Evolutionary conservation across 1,140 invertebrate genomes (phyloP), one percentile per base, ranked within the genome.

Genomic region (Latrodectus geometricus): DNA sequence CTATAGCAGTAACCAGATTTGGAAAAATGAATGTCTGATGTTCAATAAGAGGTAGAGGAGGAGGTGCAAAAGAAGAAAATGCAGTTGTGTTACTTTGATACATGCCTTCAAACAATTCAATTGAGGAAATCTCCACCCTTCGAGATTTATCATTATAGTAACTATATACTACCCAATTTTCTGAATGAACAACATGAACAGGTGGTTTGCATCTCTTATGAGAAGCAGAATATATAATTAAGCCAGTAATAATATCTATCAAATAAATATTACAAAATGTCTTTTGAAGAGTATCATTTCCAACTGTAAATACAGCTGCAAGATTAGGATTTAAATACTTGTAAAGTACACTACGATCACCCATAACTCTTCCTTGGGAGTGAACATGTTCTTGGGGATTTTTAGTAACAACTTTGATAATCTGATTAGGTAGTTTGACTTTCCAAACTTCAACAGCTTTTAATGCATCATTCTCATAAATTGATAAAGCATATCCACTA

Each of bases 271-370:
- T 95, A 87, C 97, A 92, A 79, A 94, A 93, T 91, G 94, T 93
- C 93, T 96, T 95, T 89, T 96, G 94, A 70, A 93, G 91, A 76
- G 93, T 93, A 91, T 97, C 95, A 66, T 93, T 93, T 70, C 94
- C 95, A 91, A 97, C 93, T 0, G 96, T 95, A 11, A 96, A 93
- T 88, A 99, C 93, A 48, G 96, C 96, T 69, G 98, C 94, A 85
- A 99, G 92, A 92, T 99, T 99, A 35, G 98, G 98, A 93, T 99
- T 99, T 73, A 97, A 94, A 91, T 99, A 99, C 91, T 99, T 99
- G 92, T 99, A 99, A 21, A 99, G 93, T 66, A 99, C 98, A 90
- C 96, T 97, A 89, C 98, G 93, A 92, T 99, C 98, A 52, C 95
- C 95, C 85, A 99, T 92, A 50, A 99, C 98, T 89, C 97, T 94